phyloP scores from a whole-genome alignment of 2,888 invertebrate species.

The Polydrusus pterygomalis region DNA sequence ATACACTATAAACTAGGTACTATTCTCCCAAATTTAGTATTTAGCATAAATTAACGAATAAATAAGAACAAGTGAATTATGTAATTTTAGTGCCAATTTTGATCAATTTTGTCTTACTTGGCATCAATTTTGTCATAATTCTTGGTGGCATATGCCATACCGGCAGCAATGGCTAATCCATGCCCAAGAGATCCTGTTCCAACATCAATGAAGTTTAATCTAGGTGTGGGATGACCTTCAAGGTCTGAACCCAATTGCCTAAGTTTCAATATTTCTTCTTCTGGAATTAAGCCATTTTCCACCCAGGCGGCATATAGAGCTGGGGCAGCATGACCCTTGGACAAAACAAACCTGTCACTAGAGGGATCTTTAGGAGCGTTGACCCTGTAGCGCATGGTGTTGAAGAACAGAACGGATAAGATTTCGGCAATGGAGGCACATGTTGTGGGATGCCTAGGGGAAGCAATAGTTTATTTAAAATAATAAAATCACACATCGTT shows the following conservation, averaged over 20 bases:
- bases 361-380: slow-evolving; percentile 89
- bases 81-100: no score
- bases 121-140: slow-evolving; percentile 87
- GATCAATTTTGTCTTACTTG: no score
- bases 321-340: slow-evolving; percentile 99
- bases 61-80: no score
- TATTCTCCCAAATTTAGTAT: no score
- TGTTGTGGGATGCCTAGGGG: slow-evolving; percentile 97
- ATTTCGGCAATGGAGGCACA: slow-evolving; percentile 98
- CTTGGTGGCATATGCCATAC: slow-evolving; percentile 98
- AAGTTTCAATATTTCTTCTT: slow-evolving; percentile 87
- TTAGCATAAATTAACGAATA: no score
- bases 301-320: slow-evolving; percentile 99
- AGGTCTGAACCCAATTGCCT: slow-evolving; percentile 94
- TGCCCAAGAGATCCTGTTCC: slow-evolving; percentile 99
- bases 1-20: no score
- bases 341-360: slow-evolving; percentile 96
- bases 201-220: slow-evolving; percentile 97
- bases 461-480: no score
- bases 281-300: slow-evolving; percentile 92
- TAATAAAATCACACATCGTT: no score
- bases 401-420: slow-evolving; percentile 98
- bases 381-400: slow-evolving; percentile 95
- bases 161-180: slow-evolving; percentile 95
- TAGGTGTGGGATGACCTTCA: slow-evolving; percentile 98